Percentiles rank a stretch among this genome's conserved stretches.
These are phyloP conservation scores for Chamaea fasciata DNA, from an alignment of 2,113 vertebrate species.

Conservation along the genomic window DNA sequence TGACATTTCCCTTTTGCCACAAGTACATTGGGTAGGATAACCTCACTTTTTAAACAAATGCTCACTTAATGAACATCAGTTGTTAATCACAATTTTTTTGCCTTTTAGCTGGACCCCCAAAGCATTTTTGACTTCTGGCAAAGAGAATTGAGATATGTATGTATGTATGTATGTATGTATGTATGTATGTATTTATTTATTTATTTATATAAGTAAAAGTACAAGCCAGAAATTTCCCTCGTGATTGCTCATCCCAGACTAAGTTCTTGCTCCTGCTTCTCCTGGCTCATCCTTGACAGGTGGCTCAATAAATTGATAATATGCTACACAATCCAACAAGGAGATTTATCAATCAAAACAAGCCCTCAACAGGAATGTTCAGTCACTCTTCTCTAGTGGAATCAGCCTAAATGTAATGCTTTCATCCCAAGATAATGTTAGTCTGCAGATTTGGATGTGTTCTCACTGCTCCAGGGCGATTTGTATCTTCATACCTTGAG, in stretches of 20 bases:
- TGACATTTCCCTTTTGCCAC: background rate
- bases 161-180: too few species aligned
- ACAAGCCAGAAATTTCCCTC: background rate
- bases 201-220: background rate
- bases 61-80: background rate
- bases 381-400: background rate
- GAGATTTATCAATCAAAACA: conserved; percentile 46
- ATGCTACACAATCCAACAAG: background rate
- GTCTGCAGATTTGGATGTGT: conserved; percentile 17
- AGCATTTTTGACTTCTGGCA: background rate
- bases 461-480: conserved; percentile 8
- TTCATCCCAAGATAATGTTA: conserved; percentile 5
- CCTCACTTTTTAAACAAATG: background rate
- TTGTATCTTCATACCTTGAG: conserved; percentile 17
- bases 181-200: background rate
- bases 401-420: background rate
- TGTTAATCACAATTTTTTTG: background rate
- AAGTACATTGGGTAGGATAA: background rate
- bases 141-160: background rate
- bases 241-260: background rate
- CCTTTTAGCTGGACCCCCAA: background rate
- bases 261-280: background rate
- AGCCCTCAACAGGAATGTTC: conserved; percentile 21
- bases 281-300: background rate
- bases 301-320: conserved; percentile 5